Base-by-base conservation (phyloP, 2,797 vertebrate species). In the Apogon talboti region DNA sequence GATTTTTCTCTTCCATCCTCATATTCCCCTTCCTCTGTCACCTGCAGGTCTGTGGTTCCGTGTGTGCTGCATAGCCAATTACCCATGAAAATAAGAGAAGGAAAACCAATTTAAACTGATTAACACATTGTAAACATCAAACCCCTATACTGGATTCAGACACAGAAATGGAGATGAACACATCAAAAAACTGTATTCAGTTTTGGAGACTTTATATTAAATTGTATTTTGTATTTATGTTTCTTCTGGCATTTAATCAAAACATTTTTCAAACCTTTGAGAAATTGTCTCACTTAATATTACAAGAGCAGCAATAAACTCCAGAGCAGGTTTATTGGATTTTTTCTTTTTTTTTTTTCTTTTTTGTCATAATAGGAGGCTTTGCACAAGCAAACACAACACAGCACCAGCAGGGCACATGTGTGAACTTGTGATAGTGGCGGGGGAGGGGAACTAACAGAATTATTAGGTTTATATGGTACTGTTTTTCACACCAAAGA, bases 1-100 rank as follows among this genome's bases (percentile, higher is more conserved):
- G 71, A 70, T 21, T 71, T 70, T 50, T 56, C 76, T 62, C 54
- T 68, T 73, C 74, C 51, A 60, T 66, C 48, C 66, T 40, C 12
- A 33, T 53, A 48, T 79, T 76, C 33, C 43, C 35, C 63, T 58
- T 66, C 49, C 47, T 54, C 49, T 50, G 66, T 63, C 13, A 70
- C 80, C 80, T 67, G 76, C 70, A 78, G 86, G 83, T 83, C 79
- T 70, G 56, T 72, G 72, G 67, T 66, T 87, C 74, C 10, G 33
- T 68, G 75, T 74, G 83, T 59, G 63, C 76, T 55, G 81, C 71
- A 81, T 66, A 58, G 59, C 46, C 75, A 80, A 87, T 88, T 87
- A 89, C 45, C 78, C 82, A 46, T 76, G 74, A 69, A 86, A 85
- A 80, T 60, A 59, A 79, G 60, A 72, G 48, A 43, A 45, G 55